Conservation (phyloP, 2,888 invertebrate genomes). For the Cancer borealis region DNA sequence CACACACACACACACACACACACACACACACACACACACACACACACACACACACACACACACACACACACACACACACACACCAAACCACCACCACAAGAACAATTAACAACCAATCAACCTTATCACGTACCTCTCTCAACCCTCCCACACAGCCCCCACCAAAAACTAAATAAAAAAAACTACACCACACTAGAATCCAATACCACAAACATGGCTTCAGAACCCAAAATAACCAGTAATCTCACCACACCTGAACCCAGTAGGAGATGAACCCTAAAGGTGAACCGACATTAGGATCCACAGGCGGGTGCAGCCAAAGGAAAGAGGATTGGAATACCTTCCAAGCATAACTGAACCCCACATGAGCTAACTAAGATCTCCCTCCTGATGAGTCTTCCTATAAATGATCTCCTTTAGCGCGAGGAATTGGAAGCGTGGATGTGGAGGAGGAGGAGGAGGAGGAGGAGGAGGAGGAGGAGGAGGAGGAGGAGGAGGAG, state of each 20-base stretch:
- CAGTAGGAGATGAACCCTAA: background rate
- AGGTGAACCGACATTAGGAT: background rate
- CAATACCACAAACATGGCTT: too few species aligned
- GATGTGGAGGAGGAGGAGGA: background rate
- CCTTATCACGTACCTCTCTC: too few species aligned
- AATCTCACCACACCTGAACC: background rate
- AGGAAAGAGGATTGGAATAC: background rate
- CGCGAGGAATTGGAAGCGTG: background rate
- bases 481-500: slow-evolving; percentile 38
- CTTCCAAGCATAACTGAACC: background rate
- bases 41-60: too few species aligned
- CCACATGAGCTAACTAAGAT: background rate
- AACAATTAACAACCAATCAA: too few species aligned
- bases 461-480: slow-evolving; percentile 20
- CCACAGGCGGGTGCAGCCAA: background rate
- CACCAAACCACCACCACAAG: too few species aligned
- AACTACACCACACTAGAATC: too few species aligned
- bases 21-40: too few species aligned
- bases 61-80: too few species aligned
- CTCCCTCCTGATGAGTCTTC: background rate
- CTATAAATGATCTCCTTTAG: background rate
- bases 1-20: too few species aligned
- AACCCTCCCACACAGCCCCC: too few species aligned
- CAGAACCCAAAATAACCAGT: background rate
- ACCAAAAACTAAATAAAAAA: too few species aligned